Conservation (phyloP, 2,113 vertebrate genomes). For the Syrmaticus mikado region DNA sequence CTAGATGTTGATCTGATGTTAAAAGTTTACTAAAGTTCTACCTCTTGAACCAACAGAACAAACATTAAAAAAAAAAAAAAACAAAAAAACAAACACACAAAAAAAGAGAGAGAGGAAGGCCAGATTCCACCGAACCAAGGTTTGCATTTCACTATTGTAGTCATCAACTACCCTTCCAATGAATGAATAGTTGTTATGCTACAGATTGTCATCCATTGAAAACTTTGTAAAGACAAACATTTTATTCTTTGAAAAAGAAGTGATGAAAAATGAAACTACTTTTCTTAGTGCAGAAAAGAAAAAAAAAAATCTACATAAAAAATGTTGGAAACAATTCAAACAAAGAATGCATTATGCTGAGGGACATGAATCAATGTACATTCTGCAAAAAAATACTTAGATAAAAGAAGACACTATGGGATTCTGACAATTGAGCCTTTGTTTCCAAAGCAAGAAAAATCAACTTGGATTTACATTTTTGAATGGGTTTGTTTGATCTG, state of each 20-base stretch:
- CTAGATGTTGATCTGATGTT: background rate
- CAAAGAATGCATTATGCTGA: background rate
- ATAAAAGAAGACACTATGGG: background rate
- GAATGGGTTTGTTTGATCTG: background rate
- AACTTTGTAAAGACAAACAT: background rate
- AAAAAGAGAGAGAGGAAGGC: background rate
- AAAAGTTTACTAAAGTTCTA: background rate
- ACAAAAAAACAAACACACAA: background rate
- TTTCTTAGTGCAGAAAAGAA: background rate
- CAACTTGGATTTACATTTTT: background rate
- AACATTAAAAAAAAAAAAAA: background rate
- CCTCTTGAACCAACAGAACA: background rate
- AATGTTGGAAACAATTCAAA: background rate
- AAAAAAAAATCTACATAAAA: background rate
- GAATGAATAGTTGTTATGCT: background rate
- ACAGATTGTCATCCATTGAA: background rate
- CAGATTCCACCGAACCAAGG: background rate
- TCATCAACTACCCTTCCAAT: background rate
- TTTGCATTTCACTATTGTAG: background rate
- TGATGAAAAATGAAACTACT: background rate
- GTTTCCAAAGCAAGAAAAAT: slow-evolving; percentile 5
- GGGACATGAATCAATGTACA: background rate
- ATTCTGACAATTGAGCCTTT: background rate
- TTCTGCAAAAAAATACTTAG: background rate
- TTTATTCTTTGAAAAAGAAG: background rate